Conservation (phyloP, 2,797 vertebrate species). For the Eupleurogrammus muticus region DNA sequence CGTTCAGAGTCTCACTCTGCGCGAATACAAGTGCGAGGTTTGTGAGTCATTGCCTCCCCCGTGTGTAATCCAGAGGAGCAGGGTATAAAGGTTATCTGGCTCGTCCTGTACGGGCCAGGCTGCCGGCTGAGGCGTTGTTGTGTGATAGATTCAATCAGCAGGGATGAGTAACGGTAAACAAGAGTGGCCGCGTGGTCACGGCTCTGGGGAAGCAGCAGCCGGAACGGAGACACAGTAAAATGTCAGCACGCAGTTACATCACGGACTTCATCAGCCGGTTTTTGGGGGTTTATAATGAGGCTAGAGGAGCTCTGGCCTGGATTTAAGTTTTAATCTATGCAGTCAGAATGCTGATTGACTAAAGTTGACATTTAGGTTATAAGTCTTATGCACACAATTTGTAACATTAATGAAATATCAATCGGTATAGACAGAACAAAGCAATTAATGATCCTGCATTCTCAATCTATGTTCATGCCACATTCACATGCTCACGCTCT, state of each 20-base stretch:
- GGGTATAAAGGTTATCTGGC: slow-evolving; percentile 60
- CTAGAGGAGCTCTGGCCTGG: neutral
- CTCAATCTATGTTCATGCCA: neutral
- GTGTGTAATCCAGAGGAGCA: slow-evolving; percentile 34
- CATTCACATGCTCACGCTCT: slow-evolving; percentile 14
- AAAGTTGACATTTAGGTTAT: neutral
- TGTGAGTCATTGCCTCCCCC: slow-evolving; percentile 41
- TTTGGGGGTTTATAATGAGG: slow-evolving; percentile 4
- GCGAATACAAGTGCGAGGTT: slow-evolving; percentile 11
- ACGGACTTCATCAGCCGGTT: slow-evolving; percentile 31
- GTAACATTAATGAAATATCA: neutral
- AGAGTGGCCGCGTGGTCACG: slow-evolving; percentile 33
- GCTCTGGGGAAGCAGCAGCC: slow-evolving; percentile 18
- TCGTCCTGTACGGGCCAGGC: slow-evolving; percentile 38
- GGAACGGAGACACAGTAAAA: slow-evolving; percentile 43
- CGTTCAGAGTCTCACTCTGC: neutral
- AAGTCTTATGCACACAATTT: neutral
- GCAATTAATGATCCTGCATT: neutral
- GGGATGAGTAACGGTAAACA: slow-evolving; percentile 58
- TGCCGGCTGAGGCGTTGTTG: slow-evolving; percentile 40
- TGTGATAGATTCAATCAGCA: slow-evolving; percentile 39
- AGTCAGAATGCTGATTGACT: neutral
- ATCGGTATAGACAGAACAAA: neutral
- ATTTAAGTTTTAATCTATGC: neutral
- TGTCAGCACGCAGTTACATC: slow-evolving; percentile 52